Conservation (phyloP, 2,888 invertebrate genomes). For the Lithophane ornitopus region DNA sequence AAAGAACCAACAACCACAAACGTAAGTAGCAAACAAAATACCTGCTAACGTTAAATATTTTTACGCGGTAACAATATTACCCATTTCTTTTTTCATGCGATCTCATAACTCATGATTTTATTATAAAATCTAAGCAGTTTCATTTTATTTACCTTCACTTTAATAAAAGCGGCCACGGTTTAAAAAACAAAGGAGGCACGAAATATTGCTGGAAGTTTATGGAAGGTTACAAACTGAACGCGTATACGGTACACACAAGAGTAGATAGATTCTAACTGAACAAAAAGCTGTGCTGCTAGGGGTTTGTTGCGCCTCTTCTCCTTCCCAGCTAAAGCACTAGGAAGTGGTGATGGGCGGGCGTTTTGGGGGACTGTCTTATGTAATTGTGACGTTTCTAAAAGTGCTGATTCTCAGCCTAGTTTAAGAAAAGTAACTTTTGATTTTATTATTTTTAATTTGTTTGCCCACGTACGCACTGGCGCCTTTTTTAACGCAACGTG, state of each 20-base stretch:
- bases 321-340: neutral
- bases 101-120: constrained; percentile 48
- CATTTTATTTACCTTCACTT: constrained; percentile 33
- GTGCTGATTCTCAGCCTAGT: neutral
- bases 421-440: neutral
- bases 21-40: constrained; percentile 5
- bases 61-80: constrained; percentile 32
- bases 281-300: neutral
- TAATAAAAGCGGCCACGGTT: constrained; percentile 37
- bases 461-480: no score
- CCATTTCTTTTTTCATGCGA: constrained; percentile 24
- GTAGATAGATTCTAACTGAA: neutral
- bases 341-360: neutral
- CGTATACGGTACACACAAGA: neutral
- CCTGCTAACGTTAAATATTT: constrained; percentile 17
- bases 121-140: constrained; percentile 45
- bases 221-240: neutral
- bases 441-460: no score
- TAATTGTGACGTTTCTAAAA: neutral
- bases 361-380: neutral
- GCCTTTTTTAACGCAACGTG: no score
- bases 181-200: constrained; percentile 36
- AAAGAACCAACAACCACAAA: neutral
- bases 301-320: neutral
- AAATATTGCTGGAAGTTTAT: constrained; percentile 16